Base-by-base conservation (phyloP, 2,113 vertebrate species). In the Oriolus oriolus region DNA sequence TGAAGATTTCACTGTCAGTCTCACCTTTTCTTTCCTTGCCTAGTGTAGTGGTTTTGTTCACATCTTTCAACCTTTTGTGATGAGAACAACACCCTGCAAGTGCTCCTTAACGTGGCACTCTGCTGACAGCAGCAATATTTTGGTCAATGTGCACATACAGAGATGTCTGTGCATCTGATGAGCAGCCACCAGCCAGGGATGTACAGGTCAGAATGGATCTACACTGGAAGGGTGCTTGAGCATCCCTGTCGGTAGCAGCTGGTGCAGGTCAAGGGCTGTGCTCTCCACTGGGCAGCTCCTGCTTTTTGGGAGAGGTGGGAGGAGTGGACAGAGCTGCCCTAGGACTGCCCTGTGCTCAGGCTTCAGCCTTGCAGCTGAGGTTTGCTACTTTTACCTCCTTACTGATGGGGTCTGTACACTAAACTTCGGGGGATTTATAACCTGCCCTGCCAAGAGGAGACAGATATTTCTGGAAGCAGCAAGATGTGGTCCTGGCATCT, bases 101-200 rank as follows among this genome's bases (percentile, higher is more conserved):
- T 0, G 0, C 23, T 56, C 30, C 52, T 75, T 41, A 50, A n/a
- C 0, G 0, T 10, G 21, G 53, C 5, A 8, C 44, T 82, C n/a
- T 88, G 52, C 42, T 13, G 7, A 28, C 1, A 13, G n/a, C 60
- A 63, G 27, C 0, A 0, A 13, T 61, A 9, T 39, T 82, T 66
- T 53, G 79, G 60, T 47, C 13, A 21, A 17, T 26, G n/a, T 33
- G 31, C 2, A 0, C 15, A 8, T 4, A 2, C 18, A 27, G 3
- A 24, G 52, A 37, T 20, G 7, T 27, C 87, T 63, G 65, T 22
- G 57, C 56, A 39, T 35, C 69, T 61, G 27, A 45, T 60, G 39
- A 85, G 33, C 52, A 49, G 39, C 56, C 4, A 3, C 33, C 27
- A 73, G 73, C 44, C 16, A 10, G 3, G 5, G 33, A 42, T 1